Evolutionary conservation across 2,113 vertebrate species (phyloP), one percentile per base, ranked within the genome.

Genomic region (Apteryx mantelli): DNA sequence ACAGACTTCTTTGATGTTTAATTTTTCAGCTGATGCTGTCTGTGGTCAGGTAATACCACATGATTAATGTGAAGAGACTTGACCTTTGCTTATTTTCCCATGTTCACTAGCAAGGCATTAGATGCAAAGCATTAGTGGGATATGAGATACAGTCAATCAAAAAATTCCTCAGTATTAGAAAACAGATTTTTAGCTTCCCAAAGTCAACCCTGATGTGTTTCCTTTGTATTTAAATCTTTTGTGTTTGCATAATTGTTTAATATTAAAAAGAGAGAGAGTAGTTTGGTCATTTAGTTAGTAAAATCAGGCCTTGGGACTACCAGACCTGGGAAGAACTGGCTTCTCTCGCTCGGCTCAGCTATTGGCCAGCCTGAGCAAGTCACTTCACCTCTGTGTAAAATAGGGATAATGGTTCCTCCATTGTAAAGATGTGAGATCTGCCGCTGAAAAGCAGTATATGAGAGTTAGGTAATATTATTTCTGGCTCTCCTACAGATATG

Each of bases 381-480:
- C 65, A 22, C 80, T 82, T 92, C 84, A 56, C 42, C 60, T 92
- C 90, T 71, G 90, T 89, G 75, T 83, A 95, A 95, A 96, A 55
- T 75, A 91, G 81, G 91, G 69, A 84, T 95, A 94, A 96, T 94
- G 88, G 73, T 73, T 93, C 86, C 22, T 92, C 91, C 86, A 82
- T 93, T 95, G 95, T 95, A 79, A 92, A 96, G 88, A 94, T 86
- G 92, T 88, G 77, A 97, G 78, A 89, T 89, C 91, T 94, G 58
- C 89, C 84, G 80, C 95, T 92, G 95, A 93, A 96, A 96, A 96
- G 91, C 69, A 89, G 93, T 87, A 89, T 86, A 65, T 8, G 11
- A 84, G 89, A 83, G 86, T 95, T 97, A 97, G 96, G 97, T 96
- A 97, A 96, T 97, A 94, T 95, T 97, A 94, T 97, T 97, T 96